Evolutionary conservation across 2,113 vertebrate species (phyloP).

Genomic region (Manacus vitellinus): DNA sequence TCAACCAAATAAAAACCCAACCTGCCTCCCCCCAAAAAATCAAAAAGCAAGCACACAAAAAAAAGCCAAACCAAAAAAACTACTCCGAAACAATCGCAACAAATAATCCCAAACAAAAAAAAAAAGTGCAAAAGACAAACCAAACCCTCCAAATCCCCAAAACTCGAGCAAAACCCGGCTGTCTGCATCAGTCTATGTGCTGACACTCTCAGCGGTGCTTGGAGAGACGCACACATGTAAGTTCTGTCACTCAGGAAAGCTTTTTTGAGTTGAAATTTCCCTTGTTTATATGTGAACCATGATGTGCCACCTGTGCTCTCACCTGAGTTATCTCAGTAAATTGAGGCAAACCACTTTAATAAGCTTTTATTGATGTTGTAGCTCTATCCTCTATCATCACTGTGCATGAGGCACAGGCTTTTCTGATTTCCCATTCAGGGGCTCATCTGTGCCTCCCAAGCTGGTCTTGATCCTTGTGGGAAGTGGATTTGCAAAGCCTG

Average conservation of each 20-base stretch:
- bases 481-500: background rate
- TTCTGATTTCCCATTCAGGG: background rate
- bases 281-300: background rate
- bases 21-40: background rate
- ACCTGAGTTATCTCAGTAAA: background rate
- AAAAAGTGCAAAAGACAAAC: background rate
- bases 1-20: background rate
- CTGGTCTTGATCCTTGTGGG: background rate
- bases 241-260: background rate
- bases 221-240: rapidly evolving
- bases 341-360: background rate
- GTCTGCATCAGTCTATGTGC: background rate
- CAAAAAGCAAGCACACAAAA: background rate
- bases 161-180: background rate
- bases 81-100: background rate
- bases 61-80: background rate
- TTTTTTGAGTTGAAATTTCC: background rate
- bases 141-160: background rate
- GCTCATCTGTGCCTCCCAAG: background rate
- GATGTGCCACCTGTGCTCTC: background rate
- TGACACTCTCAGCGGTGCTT: background rate
- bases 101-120: background rate
- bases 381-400: background rate
- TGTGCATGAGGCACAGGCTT: background rate
- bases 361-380: background rate